phyloP scores from a whole-genome alignment of 2,797 vertebrate species.

The Danio jaintianensis region DNA sequence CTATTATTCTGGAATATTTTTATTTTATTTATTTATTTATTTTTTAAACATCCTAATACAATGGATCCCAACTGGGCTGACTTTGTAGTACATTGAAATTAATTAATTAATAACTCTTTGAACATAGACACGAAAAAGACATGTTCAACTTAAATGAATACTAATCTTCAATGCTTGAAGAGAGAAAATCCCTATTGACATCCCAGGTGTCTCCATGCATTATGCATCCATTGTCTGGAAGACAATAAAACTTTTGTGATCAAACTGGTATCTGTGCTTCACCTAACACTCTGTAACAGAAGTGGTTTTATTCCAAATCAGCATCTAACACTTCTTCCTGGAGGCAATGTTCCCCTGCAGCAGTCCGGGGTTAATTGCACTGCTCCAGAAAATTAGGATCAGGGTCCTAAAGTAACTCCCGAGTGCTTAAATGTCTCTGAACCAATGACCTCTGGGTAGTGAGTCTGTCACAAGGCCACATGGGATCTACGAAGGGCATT shows the following conservation, averaged over 20 bases:
- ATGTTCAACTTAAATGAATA: neutral
- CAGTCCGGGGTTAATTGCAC: conserved; percentile 31
- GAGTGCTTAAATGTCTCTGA: conserved; percentile 14
- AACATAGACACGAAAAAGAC: neutral
- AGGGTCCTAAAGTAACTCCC: conserved; percentile 17
- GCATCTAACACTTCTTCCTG: neutral
- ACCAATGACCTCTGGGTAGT: conserved; percentile 11
- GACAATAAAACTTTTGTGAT: neutral
- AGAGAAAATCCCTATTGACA: neutral
- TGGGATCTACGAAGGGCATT: conserved; percentile 6
- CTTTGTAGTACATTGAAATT: no score
- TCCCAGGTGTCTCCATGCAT: neutral
- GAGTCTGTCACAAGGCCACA: neutral
- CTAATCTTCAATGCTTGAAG: neutral
- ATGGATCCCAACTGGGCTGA: no score
- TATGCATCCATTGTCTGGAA: neutral
- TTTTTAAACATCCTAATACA: no score
- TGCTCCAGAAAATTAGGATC: conserved; percentile 24
- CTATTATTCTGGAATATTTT: no score
- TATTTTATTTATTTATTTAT: no score
- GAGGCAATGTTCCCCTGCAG: neutral
- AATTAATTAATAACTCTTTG: no score
- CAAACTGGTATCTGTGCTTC: neutral
- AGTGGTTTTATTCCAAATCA: conserved; percentile 5
- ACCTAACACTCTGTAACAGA: neutral